Evolutionary conservation across 2,797 vertebrate species (phyloP).

Genomic region (Catharus ustulatus): DNA sequence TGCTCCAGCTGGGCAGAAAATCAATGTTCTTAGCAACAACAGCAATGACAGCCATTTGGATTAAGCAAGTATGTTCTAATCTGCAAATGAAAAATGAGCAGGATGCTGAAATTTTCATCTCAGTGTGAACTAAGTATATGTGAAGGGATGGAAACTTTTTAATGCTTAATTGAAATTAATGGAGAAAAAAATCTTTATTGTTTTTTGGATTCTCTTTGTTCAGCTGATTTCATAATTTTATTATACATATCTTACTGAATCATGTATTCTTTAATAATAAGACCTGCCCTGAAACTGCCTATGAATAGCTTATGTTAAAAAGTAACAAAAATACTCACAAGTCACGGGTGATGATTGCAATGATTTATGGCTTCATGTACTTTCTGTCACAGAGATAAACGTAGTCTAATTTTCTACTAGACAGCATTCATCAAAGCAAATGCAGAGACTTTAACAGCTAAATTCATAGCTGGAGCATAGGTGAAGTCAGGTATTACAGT

Average conservation of each 20-base stretch:
- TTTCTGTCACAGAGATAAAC: neutral
- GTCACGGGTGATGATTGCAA: neutral
- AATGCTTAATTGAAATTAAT: neutral
- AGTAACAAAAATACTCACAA: neutral
- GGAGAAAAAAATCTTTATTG: neutral
- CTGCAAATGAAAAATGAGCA: neutral
- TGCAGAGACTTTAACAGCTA: neutral
- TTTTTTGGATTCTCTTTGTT: neutral
- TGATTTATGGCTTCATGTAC: neutral
- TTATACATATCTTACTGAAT: neutral
- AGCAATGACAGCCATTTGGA: neutral
- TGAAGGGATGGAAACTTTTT: neutral
- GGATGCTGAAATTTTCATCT: neutral
- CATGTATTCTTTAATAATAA: neutral
- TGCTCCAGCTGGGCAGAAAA: slow-evolving; percentile 45
- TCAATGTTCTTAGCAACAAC: neutral
- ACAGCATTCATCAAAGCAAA: neutral
- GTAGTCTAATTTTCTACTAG: neutral
- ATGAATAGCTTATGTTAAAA: neutral
- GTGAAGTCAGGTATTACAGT: neutral
- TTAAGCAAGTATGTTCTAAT: neutral
- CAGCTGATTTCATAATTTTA: neutral
- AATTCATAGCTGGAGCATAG: neutral
- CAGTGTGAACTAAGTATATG: neutral
- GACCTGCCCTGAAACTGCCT: neutral